These are phyloP conservation scores for Parelbella ahira DNA, from an alignment of 2,888 invertebrate genomes.

Conservation along the genomic window DNA sequence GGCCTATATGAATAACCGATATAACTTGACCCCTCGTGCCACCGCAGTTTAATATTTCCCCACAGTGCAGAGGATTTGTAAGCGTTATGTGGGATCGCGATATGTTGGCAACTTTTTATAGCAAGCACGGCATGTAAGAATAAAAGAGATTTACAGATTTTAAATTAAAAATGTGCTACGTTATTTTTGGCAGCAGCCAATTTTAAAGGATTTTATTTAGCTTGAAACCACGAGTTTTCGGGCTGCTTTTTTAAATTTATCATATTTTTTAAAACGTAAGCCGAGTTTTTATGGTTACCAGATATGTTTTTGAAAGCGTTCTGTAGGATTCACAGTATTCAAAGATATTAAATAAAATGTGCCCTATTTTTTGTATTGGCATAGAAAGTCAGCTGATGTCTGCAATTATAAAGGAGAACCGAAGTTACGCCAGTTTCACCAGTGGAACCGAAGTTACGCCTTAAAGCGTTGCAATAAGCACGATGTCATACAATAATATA, in stretches of 20 bases:
- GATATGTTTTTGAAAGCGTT: too few species aligned
- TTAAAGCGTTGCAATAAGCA: too few species aligned
- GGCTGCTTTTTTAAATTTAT: not conserved
- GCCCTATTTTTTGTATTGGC: too few species aligned
- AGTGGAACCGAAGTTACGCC: too few species aligned
- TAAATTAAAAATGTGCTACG: constrained; percentile 15
- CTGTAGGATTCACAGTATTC: too few species aligned
- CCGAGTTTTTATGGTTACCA: too few species aligned
- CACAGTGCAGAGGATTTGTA: constrained; percentile 27
- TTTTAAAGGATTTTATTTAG: constrained; percentile 15
- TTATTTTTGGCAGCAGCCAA: constrained; percentile 14
- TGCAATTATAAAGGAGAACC: too few species aligned
- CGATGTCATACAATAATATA: too few species aligned
- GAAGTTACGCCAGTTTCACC: too few species aligned
- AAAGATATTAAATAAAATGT: too few species aligned
- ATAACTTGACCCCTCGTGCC: constrained; percentile 32
- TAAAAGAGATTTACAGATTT: constrained; percentile 26
- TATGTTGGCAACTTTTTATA: constrained; percentile 41
- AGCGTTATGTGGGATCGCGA: constrained; percentile 34
- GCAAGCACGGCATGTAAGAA: constrained; percentile 30
- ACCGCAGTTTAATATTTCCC: constrained; percentile 26
- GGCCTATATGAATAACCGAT: constrained; percentile 45
- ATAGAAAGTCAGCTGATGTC: too few species aligned
- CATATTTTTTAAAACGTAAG: too few species aligned
- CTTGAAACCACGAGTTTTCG: not conserved